Evolutionary conservation across 2,797 vertebrate genomes (phyloP).

Genomic region (Phaenicophaeus curvirostris): DNA sequence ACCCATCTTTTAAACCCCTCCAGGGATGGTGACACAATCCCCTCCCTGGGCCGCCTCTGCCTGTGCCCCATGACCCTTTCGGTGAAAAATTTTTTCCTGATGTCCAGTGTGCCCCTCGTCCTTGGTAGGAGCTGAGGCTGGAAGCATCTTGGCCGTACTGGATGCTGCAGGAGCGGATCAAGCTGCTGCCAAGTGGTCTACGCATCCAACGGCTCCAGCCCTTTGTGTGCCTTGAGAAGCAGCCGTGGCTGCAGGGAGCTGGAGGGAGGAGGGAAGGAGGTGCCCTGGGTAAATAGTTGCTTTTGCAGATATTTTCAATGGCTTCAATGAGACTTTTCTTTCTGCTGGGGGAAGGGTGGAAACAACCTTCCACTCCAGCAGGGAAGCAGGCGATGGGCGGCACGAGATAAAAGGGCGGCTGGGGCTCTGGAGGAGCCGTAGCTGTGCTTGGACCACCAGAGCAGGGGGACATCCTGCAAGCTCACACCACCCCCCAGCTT

Average conservation of each 20-base stretch:
- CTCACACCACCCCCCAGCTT: accelerated
- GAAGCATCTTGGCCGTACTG: accelerated
- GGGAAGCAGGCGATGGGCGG: not conserved
- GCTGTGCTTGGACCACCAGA: not conserved
- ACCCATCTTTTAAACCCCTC: no score
- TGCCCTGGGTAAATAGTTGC: conserved; percentile 50
- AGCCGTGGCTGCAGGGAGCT: not conserved
- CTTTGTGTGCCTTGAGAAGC: not conserved
- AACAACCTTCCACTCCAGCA: not conserved
- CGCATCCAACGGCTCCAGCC: not conserved
- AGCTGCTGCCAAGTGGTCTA: not conserved
- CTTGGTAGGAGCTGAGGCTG: not conserved
- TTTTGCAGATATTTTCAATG: conserved; percentile 1
- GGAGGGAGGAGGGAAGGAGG: not conserved
- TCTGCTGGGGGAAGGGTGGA: conserved; percentile 37
- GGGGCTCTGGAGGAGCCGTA: accelerated
- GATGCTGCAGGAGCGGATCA: no score
- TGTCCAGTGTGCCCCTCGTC: no score
- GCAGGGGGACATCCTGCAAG: accelerated
- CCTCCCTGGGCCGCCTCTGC: no score
- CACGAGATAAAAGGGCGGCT: not conserved
- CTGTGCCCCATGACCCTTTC: no score
- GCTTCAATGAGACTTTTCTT: conserved; percentile 33
- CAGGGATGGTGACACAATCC: no score
- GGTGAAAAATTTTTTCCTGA: no score